Base-by-base conservation (phyloP, 2,888 invertebrate species). In the Ormyrus rosae region DNA sequence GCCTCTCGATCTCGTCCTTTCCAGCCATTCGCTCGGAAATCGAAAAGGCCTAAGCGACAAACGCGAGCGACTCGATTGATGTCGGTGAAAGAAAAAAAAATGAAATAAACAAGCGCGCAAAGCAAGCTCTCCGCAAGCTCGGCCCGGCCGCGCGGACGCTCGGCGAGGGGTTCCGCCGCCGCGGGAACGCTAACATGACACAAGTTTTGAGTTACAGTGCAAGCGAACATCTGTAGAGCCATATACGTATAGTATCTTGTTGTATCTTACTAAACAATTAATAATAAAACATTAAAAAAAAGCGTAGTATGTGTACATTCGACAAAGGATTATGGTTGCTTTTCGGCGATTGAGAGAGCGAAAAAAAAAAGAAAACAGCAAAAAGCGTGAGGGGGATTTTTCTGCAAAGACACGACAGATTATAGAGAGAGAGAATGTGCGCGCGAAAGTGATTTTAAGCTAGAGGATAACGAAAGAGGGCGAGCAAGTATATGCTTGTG, bases 151-250 rank as follows among this genome's bases (percentile, higher is more conserved):
- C 72, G 80, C 65, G 76, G 71, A 73, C 71, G 78, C 19, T 80
- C 55, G 74, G 60, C 68, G 60, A 61, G 2, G 34, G 34, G 34
- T 4, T 65, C 64, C 56, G 80, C 78, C 65, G 61, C 72, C 78
- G 80, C 65, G 78, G 83, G 83, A 83, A 80, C 82, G 78, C 81
- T 82, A 80, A 85, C 87, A 88, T 86, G 89, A 89, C 89, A 90
- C 88, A 88, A 86, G 85, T 86, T 88, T 90, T 90, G 89, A 90
- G 89, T 90, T 90, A 87, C 90, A 90, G 90, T 90, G 90, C 90
- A 90, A 90, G 90, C 90, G 90, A 88, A 83, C 90, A 90, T 90
- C 90, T 90, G 89, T 90, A 90, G 90, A 90, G 90, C 90, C 90
- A 90, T 90, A 90, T 90, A 90, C 89, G 87, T 90, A 90, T 90